These are phyloP conservation scores for Epizoanthus ramosus DNA, from an alignment of 92 coral and sea anemone species.

Conservation along the genomic window DNA sequence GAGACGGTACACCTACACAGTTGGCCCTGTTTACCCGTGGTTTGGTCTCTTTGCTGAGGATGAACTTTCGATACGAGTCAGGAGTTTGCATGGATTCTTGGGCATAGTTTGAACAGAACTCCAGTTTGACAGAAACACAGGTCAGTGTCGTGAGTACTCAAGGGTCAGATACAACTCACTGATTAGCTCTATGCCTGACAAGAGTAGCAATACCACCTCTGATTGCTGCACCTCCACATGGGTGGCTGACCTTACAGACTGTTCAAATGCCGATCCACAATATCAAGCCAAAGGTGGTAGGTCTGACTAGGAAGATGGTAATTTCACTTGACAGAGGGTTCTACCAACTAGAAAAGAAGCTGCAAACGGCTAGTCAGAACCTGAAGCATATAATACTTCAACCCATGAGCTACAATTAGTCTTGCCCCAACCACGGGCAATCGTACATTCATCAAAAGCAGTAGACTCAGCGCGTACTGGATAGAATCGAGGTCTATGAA, in stretches of 20 bases:
- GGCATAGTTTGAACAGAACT: no score
- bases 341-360: no score
- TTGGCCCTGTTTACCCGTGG: conserved; percentile 15
- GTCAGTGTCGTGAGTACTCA: neutral
- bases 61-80: conserved; percentile 38
- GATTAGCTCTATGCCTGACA: conserved; percentile 12
- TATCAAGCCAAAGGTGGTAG: neutral
- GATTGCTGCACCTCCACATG: conserved; percentile 56
- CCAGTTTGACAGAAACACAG: no score
- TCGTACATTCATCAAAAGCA: neutral
- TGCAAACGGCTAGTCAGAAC: no score
- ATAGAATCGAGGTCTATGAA: neutral
- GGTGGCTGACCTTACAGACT: conserved; percentile 51
- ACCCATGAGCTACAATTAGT: no score
- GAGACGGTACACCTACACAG: neutral
- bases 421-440: neutral
- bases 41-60: conserved; percentile 31
- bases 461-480: neutral
- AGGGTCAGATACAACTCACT: conserved; percentile 55
- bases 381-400: no score
- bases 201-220: conserved; percentile 45
- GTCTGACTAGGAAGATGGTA: no score
- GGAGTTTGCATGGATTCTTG: conserved; percentile 53
- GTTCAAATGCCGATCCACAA: conserved; percentile 46
- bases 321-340: neutral